These are phyloP conservation scores for Chascanopsetta lugubris DNA, from an alignment of 2,113 vertebrate genomes.

Conservation along the genomic window DNA sequence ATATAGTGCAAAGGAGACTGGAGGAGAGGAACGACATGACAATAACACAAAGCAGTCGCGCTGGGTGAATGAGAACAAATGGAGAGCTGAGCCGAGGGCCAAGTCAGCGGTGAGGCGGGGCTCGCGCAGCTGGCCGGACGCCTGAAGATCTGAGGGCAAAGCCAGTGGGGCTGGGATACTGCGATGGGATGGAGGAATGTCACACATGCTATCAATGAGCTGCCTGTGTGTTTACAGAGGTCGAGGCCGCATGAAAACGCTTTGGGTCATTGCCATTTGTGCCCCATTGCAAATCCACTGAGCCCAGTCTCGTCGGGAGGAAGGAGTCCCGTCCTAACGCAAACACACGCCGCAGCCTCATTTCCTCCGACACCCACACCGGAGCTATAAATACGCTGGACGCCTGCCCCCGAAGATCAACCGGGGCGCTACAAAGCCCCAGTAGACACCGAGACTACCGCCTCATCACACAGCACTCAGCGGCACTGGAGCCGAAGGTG, in stretches of 20 bases:
- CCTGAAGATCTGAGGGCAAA: conserved; percentile 51
- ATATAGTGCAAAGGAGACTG: neutral
- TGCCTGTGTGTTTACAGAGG: conserved; percentile 71
- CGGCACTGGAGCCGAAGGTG: conserved; percentile 21
- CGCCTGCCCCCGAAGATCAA: conserved; percentile 56
- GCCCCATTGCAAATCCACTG: conserved; percentile 36
- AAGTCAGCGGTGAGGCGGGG: conserved; percentile 18
- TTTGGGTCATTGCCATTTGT: conserved; percentile 64
- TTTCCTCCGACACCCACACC: conserved; percentile 72
- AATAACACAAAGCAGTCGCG: conserved; percentile 8
- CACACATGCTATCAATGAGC: conserved; percentile 76
- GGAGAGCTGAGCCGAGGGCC: neutral
- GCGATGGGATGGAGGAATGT: conserved; percentile 76
- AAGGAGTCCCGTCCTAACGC: conserved; percentile 47
- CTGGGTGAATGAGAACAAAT: conserved; percentile 27
- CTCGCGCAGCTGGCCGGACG: conserved; percentile 36
- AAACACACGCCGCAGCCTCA: conserved; percentile 54
- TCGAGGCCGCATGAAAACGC: conserved; percentile 55
- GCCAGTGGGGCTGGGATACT: conserved; percentile 48
- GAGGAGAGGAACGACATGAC: conserved; percentile 7
- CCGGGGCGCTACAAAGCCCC: conserved; percentile 49
- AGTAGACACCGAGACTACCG: conserved; percentile 46
- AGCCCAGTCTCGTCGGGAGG: conserved; percentile 47
- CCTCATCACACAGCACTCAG: conserved; percentile 49
- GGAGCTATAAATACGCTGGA: conserved; percentile 70